Conservation (phyloP, 1,140 invertebrate genomes). For the Paramacrobiotus metropolitanus region DNA sequence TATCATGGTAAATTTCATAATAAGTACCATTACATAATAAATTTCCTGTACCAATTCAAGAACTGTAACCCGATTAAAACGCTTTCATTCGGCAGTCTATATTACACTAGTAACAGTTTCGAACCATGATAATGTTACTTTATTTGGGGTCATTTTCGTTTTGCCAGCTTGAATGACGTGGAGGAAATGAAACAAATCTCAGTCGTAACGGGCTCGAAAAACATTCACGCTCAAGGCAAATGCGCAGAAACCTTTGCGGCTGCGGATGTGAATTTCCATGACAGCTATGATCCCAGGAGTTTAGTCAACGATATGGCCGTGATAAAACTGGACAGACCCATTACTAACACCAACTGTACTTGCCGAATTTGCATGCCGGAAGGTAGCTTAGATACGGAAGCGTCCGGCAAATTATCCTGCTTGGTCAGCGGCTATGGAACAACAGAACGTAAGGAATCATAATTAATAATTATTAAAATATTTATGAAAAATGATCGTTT, state of each 20-base stretch:
- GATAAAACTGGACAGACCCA: not conserved
- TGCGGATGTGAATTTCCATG: not conserved
- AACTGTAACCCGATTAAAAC: too few species aligned
- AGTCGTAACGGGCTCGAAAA: not conserved
- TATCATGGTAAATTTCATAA: too few species aligned
- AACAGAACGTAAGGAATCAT: not conserved
- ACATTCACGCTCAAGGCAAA: not conserved
- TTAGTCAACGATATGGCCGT: not conserved
- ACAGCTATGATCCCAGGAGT: not conserved
- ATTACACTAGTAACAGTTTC: too few species aligned
- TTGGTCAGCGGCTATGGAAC: constrained; percentile 1
- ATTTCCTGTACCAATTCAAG: too few species aligned
- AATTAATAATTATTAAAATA: not conserved
- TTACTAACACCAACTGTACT: constrained; percentile 1
- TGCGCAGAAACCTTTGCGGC: not conserved
- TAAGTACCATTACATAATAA: too few species aligned
- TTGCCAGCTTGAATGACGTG: not conserved
- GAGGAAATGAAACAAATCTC: not conserved
- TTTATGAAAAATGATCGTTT: not conserved
- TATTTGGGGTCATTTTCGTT: not conserved
- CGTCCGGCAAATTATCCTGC: not conserved
- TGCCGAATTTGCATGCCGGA: not conserved
- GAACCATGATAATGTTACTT: too few species aligned
- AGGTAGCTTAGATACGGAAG: not conserved
- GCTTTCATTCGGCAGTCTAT: too few species aligned